A percentile compares a stretch with the other conserved stretches of the same genome.
Conservation (phyloP, 2,113 vertebrate species). For the Ivindomyrus marchei region DNA sequence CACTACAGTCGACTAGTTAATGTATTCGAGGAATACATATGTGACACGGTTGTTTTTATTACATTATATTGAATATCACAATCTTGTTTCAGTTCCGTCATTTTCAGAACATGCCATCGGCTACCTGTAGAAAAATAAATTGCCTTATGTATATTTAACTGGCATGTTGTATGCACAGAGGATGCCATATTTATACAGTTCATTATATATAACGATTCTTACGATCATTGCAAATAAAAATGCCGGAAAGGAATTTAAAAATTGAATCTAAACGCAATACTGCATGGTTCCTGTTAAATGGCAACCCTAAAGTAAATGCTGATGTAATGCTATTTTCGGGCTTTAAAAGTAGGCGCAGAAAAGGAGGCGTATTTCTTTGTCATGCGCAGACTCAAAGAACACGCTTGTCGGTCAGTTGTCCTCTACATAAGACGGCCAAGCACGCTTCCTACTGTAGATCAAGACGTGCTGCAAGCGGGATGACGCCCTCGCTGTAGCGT, state of each 20-base stretch:
- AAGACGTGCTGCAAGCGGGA: constrained; percentile 58
- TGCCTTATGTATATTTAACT: neutral
- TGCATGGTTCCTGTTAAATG: neutral
- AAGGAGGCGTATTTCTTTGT: constrained; percentile 24
- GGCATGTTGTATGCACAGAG: neutral
- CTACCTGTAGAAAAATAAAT: neutral
- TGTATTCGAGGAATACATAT: neutral
- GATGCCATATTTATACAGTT: neutral
- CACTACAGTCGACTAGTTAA: neutral
- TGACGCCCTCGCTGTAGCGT: constrained; percentile 58
- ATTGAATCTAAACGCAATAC: neutral
- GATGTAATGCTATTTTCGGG: constrained; percentile 19
- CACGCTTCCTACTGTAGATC: constrained; percentile 41
- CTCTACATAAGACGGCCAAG: constrained; percentile 31
- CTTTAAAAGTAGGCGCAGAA: constrained; percentile 23
- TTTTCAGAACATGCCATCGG: neutral
- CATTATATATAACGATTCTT: neutral
- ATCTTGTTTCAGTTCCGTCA: neutral
- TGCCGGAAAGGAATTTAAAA: neutral
- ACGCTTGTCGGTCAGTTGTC: neutral
- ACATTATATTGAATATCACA: neutral
- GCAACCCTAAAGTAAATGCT: neutral
- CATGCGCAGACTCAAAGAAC: constrained; percentile 22
- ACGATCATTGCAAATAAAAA: neutral
- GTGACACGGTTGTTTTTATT: neutral